Conservation (phyloP, 2,113 vertebrate species). For the Leucopternis melanops region DNA sequence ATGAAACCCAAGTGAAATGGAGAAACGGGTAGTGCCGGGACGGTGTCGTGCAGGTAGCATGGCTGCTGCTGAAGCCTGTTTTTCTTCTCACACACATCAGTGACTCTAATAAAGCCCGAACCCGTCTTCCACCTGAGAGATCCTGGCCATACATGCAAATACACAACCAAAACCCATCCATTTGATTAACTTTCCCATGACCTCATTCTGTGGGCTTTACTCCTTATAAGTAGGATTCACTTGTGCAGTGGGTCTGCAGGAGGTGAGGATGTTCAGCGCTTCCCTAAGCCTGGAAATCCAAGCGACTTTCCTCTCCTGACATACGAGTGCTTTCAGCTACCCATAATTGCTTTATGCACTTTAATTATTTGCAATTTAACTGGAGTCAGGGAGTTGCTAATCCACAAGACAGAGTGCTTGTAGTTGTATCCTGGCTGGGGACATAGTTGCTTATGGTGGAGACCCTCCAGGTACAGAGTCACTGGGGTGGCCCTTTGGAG, state of each 20-base stretch:
- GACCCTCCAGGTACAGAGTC: background rate
- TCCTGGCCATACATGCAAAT: background rate
- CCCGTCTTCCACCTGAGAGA: background rate
- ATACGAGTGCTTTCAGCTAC: background rate
- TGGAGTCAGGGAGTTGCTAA: background rate
- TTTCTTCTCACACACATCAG: background rate
- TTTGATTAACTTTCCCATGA: background rate
- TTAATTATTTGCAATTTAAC: background rate
- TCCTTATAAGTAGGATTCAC: background rate
- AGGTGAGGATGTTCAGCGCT: background rate
- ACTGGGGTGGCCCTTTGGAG: background rate
- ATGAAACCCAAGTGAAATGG: background rate
- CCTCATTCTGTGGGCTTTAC: background rate
- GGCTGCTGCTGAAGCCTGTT: background rate
- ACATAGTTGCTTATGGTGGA: background rate
- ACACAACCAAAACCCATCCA: accelerated
- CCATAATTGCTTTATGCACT: background rate
- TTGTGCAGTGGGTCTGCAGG: background rate
- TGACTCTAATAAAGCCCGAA: background rate
- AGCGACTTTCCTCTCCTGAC: background rate
- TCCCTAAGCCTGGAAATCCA: background rate
- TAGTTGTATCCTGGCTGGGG: background rate
- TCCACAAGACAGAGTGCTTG: background rate
- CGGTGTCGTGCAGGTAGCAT: accelerated
- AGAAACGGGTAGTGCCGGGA: accelerated